Evolutionary conservation across 1,140 invertebrate species (phyloP).

Genomic region (Diuraphis noxia): DNA sequence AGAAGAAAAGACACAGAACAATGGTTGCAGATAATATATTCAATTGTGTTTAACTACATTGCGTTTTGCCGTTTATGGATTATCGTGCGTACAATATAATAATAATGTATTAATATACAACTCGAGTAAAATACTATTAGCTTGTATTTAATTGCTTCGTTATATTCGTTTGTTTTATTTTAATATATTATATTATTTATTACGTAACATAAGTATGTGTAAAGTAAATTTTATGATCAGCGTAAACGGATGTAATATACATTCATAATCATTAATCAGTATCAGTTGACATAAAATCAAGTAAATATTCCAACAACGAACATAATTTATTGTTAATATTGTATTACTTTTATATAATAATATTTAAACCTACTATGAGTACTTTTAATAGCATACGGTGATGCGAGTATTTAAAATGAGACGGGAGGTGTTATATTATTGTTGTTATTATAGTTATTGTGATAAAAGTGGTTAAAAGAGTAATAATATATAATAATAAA

Average conservation of each 20-base stretch:
- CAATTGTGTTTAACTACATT: background rate
- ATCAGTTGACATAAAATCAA: background rate
- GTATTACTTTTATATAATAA: background rate
- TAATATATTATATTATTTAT: background rate
- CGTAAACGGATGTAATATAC: background rate
- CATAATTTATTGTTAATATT: background rate
- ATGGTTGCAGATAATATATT: background rate
- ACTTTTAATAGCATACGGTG: background rate
- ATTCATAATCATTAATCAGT: background rate
- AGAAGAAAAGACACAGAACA: background rate
- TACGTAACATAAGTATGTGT: background rate
- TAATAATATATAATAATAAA: too few species aligned
- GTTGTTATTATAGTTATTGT: background rate
- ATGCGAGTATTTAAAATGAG: background rate
- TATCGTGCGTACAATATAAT: background rate
- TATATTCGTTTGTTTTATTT: background rate
- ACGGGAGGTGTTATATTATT: background rate
- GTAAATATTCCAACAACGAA: background rate
- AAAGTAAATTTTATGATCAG: background rate
- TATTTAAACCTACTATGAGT: background rate
- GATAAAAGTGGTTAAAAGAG: too few species aligned
- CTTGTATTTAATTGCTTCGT: background rate
- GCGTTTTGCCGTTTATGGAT: background rate
- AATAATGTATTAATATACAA: background rate
- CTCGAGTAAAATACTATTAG: background rate